Percentiles rank a stretch among this genome's conserved stretches.
Conservation (phyloP, 2,797 vertebrate genomes). For the Epinephelus awoara region DNA sequence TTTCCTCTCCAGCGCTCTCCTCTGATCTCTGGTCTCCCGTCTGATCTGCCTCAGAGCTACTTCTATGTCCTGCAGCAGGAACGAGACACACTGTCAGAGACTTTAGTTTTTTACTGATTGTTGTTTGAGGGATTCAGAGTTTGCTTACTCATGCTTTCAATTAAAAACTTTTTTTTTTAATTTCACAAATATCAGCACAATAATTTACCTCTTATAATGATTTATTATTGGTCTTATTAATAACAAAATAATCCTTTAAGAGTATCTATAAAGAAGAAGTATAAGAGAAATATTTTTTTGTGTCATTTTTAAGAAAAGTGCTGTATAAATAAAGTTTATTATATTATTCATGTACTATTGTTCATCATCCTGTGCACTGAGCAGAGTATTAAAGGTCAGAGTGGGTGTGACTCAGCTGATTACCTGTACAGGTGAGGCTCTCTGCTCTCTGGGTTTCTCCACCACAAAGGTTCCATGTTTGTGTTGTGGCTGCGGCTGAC, state of each 20-base stretch:
- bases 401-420: background rate
- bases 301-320: no score
- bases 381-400: background rate
- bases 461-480: conserved; percentile 84
- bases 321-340: no score
- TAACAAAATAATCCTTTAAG: no score
- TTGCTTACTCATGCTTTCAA: no score
- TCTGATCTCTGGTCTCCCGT: conserved; percentile 73
- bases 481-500: conserved; percentile 51
- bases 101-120: background rate
- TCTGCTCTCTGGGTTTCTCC: conserved; percentile 68
- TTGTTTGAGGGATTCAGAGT: no score
- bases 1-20: conserved; percentile 70
- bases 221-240: no score
- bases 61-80: conserved; percentile 78
- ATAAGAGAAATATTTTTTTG: no score
- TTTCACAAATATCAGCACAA: no score
- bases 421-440: conserved; percentile 62
- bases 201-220: no score
- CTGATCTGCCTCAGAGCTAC: conserved; percentile 78
- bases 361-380: background rate
- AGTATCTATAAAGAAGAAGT: no score
- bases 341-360: no score
- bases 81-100: background rate
- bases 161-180: no score